Evolutionary conservation across 2,888 invertebrate genomes (phyloP), one percentile per base, ranked within the genome.

Genomic region (Drosophila prolongata): DNA sequence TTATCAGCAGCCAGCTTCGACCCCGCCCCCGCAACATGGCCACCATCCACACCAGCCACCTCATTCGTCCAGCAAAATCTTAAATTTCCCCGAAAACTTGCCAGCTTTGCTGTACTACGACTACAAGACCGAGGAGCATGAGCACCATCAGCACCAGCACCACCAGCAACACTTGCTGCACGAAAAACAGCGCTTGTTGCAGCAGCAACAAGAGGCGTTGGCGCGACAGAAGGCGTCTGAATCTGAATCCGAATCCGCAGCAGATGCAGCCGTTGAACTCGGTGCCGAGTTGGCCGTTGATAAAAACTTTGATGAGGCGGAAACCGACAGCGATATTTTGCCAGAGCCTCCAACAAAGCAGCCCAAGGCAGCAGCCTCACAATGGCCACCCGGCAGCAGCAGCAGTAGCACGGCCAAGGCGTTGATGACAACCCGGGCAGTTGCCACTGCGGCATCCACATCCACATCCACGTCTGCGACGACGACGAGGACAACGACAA

Each of bases 101-200:
- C 91, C 91, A 34, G 89, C 91, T n/a, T 76, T 91, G 61, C 89
- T 91, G 71, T 91, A 91, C 75, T 91, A 91, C 60, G 91, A 91
- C 75, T 91, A 91, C 79, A 91, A 91, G 78, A 91, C 91, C 72
- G 91, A 91, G 77, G 91, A 91, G 80, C 91, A 91, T 78, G 90
- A 91, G 52, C 90, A 91, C 71, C 91, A 91, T 79, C 91, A 91
- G 72, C 91, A 91, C 75, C 89, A 89, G 64, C 87, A 90, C 78
- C 87, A 84, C 78, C 91, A 91, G 78, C 90, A 90, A 73, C 90
- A 90, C 76, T 85, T 90, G 75, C 80, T 88, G 71, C 90, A 89
- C 72, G 89, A 90, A 62, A 81, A 88, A 75, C 82, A 89, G 59
- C 85, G 86, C 13, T 34, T 76, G 57, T 64, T 77, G 52, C 77